Evolutionary conservation across 2,113 vertebrate genomes (phyloP), one percentile per base, ranked within the genome.

Genomic region (Corynorhinus townsendii): DNA sequence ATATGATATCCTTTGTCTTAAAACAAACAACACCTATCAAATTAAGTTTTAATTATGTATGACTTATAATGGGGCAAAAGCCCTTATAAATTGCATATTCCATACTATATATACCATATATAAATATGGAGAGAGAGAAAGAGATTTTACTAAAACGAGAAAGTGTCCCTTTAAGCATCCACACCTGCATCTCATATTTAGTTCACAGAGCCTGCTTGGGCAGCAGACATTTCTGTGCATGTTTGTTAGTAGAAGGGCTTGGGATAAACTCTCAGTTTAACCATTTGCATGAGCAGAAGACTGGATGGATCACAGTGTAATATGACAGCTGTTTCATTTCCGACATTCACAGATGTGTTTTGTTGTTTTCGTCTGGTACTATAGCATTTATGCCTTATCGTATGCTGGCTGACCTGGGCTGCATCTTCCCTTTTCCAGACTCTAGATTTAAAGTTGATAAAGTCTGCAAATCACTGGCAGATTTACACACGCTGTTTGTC

Each of bases 401-500:
- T 43, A 20, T 7, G 1, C 68, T 52, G 12, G 75, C 49, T 85
- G n/a, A 76, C 81, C 56, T 6, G 2, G 26, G 30, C 20, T 54
- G 24, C 64, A 19, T 62, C 59, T 79, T 86, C 17, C 17, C n/a
- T 54, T 90, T 93, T 88, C n/a, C 24, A 68, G 45, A 73, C 20
- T 84, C 24, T n/a, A 16, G 30, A 64, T 95, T 68, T 64, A 35
- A 86, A 86, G 45, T 20, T 88, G 62, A 86, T 92, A 40, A 91
- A 92, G 72, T 92, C 52, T 64, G 26, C 11, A 9, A 47, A 79
- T 77, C 43, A 26, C 20, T 91, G 93, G 62, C 73, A 95, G 85
- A 96, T 94, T 92, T 73, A 95, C 11, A 75, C 89, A 91, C 66
- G 69, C 77, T 94, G 17, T 90, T 96, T 95, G 73, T 94, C 91